Percentiles rank a stretch among this genome's conserved stretches.
These are phyloP conservation scores for Troides aeacus DNA, from an alignment of 2,888 invertebrate species.

Conservation along the genomic window DNA sequence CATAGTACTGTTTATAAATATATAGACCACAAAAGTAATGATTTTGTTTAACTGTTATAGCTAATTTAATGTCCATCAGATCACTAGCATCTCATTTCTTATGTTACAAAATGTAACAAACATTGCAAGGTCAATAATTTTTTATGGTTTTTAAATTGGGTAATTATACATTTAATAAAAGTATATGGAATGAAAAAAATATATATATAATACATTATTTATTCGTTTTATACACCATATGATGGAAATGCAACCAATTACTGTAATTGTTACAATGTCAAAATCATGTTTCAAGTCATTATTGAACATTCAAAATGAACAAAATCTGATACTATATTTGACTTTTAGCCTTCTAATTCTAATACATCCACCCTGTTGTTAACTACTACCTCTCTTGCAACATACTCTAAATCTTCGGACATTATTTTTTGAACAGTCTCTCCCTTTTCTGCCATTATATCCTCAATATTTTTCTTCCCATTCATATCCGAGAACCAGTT, in stretches of 20 bases:
- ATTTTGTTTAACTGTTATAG: no score
- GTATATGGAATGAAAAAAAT: no score
- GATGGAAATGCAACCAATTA: neutral
- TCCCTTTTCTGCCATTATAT: slow-evolving; percentile 92
- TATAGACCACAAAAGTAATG: no score
- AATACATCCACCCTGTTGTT: slow-evolving; percentile 40
- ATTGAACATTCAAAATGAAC: neutral
- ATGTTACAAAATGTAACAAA: no score
- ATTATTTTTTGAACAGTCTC: slow-evolving; percentile 85
- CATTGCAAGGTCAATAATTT: no score
- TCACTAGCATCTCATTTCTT: no score
- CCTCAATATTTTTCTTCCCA: slow-evolving; percentile 92
- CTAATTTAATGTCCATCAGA: no score
- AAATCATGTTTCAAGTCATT: neutral
- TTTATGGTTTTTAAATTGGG: no score
- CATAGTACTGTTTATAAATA: no score
- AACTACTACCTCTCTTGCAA: slow-evolving; percentile 60
- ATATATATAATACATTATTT: slow-evolving; percentile 2
- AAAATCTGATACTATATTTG: neutral
- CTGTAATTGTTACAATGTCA: neutral
- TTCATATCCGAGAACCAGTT: slow-evolving; percentile 94
- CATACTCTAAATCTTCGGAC: slow-evolving; percentile 72
- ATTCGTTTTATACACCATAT: neutral
- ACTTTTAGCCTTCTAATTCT: slow-evolving; percentile 31
- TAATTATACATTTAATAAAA: no score